Percentiles rank a stretch among this genome's conserved stretches.
Evolutionary conservation across 2,888 invertebrate species (phyloP).

Genomic region (Hirtodrosophila trivittata): DNA sequence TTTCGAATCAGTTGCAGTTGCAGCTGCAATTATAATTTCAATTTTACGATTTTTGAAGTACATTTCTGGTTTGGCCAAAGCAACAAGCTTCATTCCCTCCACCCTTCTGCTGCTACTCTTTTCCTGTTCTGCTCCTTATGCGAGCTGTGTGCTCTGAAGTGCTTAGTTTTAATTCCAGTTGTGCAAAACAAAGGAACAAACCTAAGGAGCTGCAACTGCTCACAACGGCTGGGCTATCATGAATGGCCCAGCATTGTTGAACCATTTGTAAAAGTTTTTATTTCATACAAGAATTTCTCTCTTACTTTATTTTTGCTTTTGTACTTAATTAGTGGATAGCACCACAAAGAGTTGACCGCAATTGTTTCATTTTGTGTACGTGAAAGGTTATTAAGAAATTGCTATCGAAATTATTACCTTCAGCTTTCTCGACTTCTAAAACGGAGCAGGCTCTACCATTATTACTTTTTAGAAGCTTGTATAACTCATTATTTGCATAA

Average conservation of each 20-base stretch:
- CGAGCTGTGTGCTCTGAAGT: constrained; percentile 65
- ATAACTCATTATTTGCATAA: neutral
- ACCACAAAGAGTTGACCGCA: constrained; percentile 12
- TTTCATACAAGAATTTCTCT: constrained; percentile 20
- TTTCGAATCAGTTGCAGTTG: constrained; percentile 73
- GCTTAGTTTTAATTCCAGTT: constrained; percentile 70
- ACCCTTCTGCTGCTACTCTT: neutral
- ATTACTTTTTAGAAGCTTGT: too few relatives aligned
- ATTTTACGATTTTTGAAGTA: constrained; percentile 76
- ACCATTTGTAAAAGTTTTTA: constrained; percentile 37
- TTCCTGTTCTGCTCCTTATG: constrained; percentile 51
- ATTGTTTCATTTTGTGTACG: constrained; percentile 19
- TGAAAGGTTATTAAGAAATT: constrained; percentile 41
- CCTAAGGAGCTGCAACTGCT: constrained; percentile 37
- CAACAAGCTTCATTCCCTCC: constrained; percentile 11
- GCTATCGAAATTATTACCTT: constrained; percentile 28
- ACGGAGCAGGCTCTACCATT: neutral
- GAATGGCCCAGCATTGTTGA: constrained; percentile 43
- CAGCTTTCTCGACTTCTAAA: too few relatives aligned
- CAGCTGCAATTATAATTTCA: constrained; percentile 79
- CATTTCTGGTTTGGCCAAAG: constrained; percentile 31
- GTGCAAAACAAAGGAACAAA: constrained; percentile 57
- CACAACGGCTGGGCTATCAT: constrained; percentile 28
- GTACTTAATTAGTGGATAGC: constrained; percentile 53
- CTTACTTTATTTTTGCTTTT: constrained; percentile 20